Base-by-base conservation (phyloP, 2,113 vertebrate genomes). In the Cyprinodon brontotheroides region DNA sequence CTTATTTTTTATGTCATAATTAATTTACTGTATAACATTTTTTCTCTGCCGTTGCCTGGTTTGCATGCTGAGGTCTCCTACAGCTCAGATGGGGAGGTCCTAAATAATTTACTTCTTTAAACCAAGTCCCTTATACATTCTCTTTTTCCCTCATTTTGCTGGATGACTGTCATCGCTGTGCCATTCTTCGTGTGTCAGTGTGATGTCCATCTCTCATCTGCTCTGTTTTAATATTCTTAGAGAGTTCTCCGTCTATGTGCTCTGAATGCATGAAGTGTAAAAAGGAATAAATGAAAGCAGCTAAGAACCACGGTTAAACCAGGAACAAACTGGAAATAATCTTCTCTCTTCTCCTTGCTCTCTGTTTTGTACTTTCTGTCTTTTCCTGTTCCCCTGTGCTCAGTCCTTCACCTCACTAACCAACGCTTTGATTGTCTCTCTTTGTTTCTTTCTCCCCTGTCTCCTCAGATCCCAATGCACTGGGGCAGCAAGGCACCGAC, bases 401-500 rank as follows among this genome's bases (percentile, higher is more conserved):
- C 65, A 10, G 78, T 59, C 68, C 65, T 6, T 81, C 75, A 75
- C 87, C 77, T 87, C 68, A 47, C 67, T 78, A 63, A 72, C 7
- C 22, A 1, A 7, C 1, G 15, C 65, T 47, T 63, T 86, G 65
- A 81, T 81, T 71, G 61, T 17, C 53, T 76, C 53, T 71, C 45
- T 84, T 72, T 85, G 50, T 79, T 38, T 77, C 45, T 70, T 66
- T 68, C 82, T 86, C 83, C 29, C 10, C 78, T 88, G 63, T 85
- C 45, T 63, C 80, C 75, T 68, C 84, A 99, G 98, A 99, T 95
- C 98, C 98, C 78, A 98, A 98, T 68, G 96, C 96, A 72, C 87
- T 97, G 89, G 96, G 95, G 76, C 95, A 95, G 88, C 94, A 95
- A 0, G 96, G 95, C 77, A 95, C 98, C 63, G 98, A 99, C 87